These are phyloP conservation scores for Acronicta leporina DNA, from an alignment of 2,888 invertebrate genomes.

Conservation along the genomic window DNA sequence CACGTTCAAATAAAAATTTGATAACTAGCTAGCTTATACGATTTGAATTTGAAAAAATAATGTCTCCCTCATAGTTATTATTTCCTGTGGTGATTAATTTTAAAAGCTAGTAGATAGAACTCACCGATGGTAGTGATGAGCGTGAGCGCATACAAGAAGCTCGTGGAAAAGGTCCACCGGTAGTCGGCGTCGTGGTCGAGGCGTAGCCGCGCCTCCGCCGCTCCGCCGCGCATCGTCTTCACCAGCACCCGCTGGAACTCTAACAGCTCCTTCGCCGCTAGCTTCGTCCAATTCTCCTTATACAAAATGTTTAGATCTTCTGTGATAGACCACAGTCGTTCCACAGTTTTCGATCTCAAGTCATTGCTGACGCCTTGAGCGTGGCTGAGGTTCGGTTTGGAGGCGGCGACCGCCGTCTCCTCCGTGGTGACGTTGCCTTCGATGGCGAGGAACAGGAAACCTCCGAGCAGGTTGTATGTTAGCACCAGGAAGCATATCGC, in stretches of 20 bases:
- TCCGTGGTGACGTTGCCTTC: conserved; percentile 90
- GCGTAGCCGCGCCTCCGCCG: conserved; percentile 67
- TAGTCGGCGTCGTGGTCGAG: conserved; percentile 85
- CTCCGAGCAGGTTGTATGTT: conserved; percentile 97
- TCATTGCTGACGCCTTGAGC: conserved; percentile 86
- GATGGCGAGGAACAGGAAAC: conserved; percentile 96
- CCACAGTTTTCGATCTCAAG: conserved; percentile 92
- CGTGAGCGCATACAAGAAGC: conserved; percentile 97
- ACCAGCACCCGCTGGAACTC: conserved; percentile 93
- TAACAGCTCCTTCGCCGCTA: conserved; percentile 96
- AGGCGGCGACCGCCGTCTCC: conserved; percentile 91
- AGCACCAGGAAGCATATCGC: conserved; percentile 96
- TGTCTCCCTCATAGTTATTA: too few species aligned
- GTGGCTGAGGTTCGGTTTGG: conserved; percentile 90
- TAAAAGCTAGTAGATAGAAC: conserved; percentile 57
- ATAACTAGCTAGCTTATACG: too few species aligned
- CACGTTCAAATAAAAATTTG: too few species aligned
- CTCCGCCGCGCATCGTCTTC: conserved; percentile 80
- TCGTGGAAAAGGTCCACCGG: conserved; percentile 97
- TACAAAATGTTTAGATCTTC: conserved; percentile 96
- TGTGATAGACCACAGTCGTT: conserved; percentile 95
- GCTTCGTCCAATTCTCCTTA: conserved; percentile 96
- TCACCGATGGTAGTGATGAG: conserved; percentile 98
- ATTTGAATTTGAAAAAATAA: too few species aligned
- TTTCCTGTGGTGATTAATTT: too few species aligned